A percentile compares a stretch with the other conserved stretches of the same genome.
These are phyloP conservation scores for Solen grandis DNA, from an alignment of 1,140 invertebrate genomes.

Conservation along the genomic window DNA sequence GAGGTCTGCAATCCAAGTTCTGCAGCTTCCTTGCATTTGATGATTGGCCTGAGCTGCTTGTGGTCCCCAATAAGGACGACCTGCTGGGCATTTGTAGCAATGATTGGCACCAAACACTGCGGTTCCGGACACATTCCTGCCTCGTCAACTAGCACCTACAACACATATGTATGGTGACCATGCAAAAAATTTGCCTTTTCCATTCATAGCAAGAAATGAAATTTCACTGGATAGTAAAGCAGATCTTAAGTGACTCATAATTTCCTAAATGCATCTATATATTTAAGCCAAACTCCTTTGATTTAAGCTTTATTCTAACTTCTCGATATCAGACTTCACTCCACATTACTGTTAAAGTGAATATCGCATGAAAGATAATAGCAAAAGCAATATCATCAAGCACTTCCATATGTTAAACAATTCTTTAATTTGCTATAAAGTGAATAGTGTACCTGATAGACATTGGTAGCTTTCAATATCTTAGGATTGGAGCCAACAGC, in stretches of 20 bases:
- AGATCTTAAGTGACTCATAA: neutral
- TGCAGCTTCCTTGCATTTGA: slow-evolving; percentile 62
- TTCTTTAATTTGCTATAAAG: neutral
- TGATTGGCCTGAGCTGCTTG: too few relatives aligned
- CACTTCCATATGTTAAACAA: neutral
- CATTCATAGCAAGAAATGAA: too few relatives aligned
- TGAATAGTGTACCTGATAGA: slow-evolving; percentile 45
- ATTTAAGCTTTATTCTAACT: neutral
- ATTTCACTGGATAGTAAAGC: neutral
- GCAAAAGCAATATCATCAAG: neutral
- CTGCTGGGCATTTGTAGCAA: slow-evolving; percentile 60
- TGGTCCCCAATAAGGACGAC: too few relatives aligned
- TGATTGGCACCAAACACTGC: slow-evolving; percentile 69
- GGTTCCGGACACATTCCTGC: slow-evolving; percentile 74
- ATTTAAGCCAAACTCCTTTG: neutral
- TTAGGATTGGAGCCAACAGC: slow-evolving; percentile 58
- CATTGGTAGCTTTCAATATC: slow-evolving; percentile 43
- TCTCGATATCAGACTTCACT: neutral
- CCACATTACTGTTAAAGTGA: neutral
- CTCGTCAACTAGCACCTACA: slow-evolving; percentile 68
- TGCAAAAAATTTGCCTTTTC: neutral
- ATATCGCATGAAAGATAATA: neutral
- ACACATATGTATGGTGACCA: neutral
- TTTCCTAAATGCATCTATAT: neutral
- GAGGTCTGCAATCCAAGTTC: slow-evolving; percentile 68